phyloP scores from a whole-genome alignment of 37 sponge, comb jelly and placozoan genomes.

The Axinella damicornis region DNA sequence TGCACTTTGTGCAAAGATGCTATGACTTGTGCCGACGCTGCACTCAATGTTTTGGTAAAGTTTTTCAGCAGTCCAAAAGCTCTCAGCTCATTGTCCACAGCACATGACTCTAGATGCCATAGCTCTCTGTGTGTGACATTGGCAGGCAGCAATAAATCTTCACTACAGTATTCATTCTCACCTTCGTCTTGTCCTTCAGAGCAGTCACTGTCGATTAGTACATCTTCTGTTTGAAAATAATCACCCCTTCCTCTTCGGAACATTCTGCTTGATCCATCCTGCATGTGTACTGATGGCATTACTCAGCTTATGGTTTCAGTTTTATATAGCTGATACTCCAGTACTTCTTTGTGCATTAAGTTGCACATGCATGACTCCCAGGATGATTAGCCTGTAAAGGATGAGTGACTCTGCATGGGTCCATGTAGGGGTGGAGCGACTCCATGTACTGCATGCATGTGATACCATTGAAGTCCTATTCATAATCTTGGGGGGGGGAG shows the following conservation, averaged over 20 bases:
- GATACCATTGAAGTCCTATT: too few relatives aligned
- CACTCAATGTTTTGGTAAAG: conserved; percentile 17
- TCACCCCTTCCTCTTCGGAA: background rate
- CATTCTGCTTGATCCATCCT: too few relatives aligned
- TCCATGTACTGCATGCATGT: too few relatives aligned
- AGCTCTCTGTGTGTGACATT: conserved; percentile 3
- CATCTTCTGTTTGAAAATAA: conserved; percentile 2
- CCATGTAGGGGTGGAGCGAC: too few relatives aligned
- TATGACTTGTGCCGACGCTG: background rate
- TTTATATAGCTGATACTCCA: too few relatives aligned
- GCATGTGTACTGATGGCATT: too few relatives aligned
- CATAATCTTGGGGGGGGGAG: too few relatives aligned
- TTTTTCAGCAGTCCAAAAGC: conserved; percentile 4
- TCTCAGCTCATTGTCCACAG: conserved; percentile 28
- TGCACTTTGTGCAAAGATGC: conserved; percentile 23
- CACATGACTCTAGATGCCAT: conserved; percentile 17
- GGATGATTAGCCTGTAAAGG: too few relatives aligned
- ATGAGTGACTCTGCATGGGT: too few relatives aligned
- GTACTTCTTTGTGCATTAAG: too few relatives aligned
- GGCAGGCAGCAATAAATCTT: conserved; percentile 1
- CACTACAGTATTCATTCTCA: background rate
- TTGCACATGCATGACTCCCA: too few relatives aligned
- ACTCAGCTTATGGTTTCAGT: too few relatives aligned
- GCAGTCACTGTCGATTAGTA: background rate
- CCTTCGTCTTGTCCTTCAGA: background rate